Percentiles rank a stretch among this genome's conserved stretches.
These are phyloP conservation scores for Tricholaema leucomelas DNA, from an alignment of 2,113 vertebrate species.

Conservation along the genomic window DNA sequence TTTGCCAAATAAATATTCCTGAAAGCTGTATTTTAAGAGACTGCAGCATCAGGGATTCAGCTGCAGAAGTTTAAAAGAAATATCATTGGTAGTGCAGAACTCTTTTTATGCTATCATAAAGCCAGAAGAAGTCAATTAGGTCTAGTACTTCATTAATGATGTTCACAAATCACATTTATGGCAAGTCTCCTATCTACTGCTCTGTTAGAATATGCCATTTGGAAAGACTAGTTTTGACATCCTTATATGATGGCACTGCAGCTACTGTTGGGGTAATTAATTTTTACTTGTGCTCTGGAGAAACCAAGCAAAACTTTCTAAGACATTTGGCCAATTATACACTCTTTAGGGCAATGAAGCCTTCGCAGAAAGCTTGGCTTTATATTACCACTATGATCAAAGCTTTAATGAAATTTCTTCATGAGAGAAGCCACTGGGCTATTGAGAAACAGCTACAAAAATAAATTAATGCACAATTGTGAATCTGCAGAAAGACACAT, in stretches of 20 bases:
- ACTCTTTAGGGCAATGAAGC: slow-evolving; percentile 73
- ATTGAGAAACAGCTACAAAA: slow-evolving; percentile 73
- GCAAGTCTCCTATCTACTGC: slow-evolving; percentile 62
- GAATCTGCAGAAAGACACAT: slow-evolving; percentile 55
- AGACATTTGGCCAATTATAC: slow-evolving; percentile 74
- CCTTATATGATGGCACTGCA: slow-evolving; percentile 58
- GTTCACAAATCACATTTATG: slow-evolving; percentile 81
- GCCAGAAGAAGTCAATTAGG: slow-evolving; percentile 80
- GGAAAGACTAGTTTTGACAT: slow-evolving; percentile 74
- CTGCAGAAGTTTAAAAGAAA: slow-evolving; percentile 62
- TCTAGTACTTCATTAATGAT: slow-evolving; percentile 78
- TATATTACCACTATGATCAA: slow-evolving; percentile 64
- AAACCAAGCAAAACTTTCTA: slow-evolving; percentile 76
- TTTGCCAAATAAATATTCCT: slow-evolving; percentile 7
- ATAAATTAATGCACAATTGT: slow-evolving; percentile 68
- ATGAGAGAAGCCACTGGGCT: slow-evolving; percentile 66
- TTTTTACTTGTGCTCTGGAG: slow-evolving; percentile 76
- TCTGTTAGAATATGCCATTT: slow-evolving; percentile 63
- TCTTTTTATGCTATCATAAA: slow-evolving; percentile 76
- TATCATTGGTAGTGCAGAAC: slow-evolving; percentile 65
- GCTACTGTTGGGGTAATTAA: slow-evolving; percentile 77
- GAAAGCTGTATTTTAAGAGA: slow-evolving; percentile 17
- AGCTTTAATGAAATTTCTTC: slow-evolving; percentile 73
- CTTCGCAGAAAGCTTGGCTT: slow-evolving; percentile 64
- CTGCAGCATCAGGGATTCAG: slow-evolving; percentile 33